These are phyloP conservation scores for Sparidentex hasta DNA, from an alignment of 2,797 vertebrate species.

Conservation along the genomic window DNA sequence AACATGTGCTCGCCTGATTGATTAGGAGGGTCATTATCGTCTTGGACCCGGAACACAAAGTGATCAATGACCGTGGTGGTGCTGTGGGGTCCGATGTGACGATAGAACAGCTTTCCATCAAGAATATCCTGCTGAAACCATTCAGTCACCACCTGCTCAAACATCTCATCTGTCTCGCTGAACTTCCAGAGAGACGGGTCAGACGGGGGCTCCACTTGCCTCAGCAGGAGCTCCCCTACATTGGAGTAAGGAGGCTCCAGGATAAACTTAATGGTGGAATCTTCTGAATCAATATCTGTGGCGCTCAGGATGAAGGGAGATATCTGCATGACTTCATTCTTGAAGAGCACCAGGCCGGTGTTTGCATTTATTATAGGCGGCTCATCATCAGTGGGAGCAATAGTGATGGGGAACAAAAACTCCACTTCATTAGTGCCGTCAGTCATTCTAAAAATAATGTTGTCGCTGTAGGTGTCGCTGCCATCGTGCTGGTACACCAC, in stretches of 20 bases:
- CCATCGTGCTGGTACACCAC: slow-evolving; percentile 92
- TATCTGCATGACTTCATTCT: slow-evolving; percentile 90
- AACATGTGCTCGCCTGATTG: slow-evolving; percentile 88
- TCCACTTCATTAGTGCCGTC: slow-evolving; percentile 89
- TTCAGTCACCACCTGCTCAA: slow-evolving; percentile 91
- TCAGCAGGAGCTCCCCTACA: slow-evolving; percentile 88
- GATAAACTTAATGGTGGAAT: slow-evolving; percentile 89
- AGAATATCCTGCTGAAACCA: slow-evolving; percentile 93
- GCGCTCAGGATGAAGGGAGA: slow-evolving; percentile 91
- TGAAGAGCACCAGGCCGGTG: slow-evolving; percentile 86
- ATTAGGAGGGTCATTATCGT: slow-evolving; percentile 92
- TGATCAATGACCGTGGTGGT: slow-evolving; percentile 81
- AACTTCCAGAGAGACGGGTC: slow-evolving; percentile 87
- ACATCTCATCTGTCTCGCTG: slow-evolving; percentile 87
- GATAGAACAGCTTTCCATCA: slow-evolving; percentile 91
- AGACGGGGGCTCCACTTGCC: slow-evolving; percentile 85
- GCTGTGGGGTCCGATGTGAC: slow-evolving; percentile 86
- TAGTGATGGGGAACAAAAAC: slow-evolving; percentile 91
- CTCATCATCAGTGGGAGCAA: slow-evolving; percentile 90
- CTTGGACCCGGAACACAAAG: slow-evolving; percentile 89
- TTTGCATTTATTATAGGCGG: slow-evolving; percentile 89
- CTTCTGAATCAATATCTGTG: slow-evolving; percentile 91
- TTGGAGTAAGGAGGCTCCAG: slow-evolving; percentile 81
- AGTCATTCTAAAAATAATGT: slow-evolving; percentile 89
- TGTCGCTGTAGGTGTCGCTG: slow-evolving; percentile 92